phyloP scores from a whole-genome alignment of 2,888 invertebrate genomes.

The Leptogaster cylindrica region DNA sequence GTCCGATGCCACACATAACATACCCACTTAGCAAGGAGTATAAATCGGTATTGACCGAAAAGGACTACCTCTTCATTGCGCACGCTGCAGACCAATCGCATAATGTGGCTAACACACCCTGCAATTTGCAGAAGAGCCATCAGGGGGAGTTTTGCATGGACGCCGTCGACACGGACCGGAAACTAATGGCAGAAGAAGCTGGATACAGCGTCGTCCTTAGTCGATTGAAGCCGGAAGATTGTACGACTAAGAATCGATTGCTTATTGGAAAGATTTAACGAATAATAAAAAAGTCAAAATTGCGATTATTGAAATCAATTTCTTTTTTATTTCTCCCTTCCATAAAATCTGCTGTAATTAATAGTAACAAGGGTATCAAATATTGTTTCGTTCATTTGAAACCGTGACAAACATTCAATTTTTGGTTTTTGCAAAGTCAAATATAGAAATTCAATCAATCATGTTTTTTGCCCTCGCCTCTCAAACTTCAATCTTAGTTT shows the following conservation, averaged over 20 bases:
- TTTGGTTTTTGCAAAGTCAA: too few species aligned
- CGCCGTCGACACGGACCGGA: constrained; percentile 85
- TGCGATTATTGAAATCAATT: too few species aligned
- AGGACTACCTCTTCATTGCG: constrained; percentile 80
- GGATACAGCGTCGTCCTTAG: constrained; percentile 79
- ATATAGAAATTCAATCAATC: too few species aligned
- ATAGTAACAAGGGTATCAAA: too few species aligned
- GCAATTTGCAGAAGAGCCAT: constrained; percentile 60
- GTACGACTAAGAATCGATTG: constrained; percentile 84
- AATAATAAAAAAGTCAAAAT: too few species aligned
- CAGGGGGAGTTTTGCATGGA: constrained; percentile 89
- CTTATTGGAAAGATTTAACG: constrained; percentile 52
- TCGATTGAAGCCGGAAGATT: constrained; percentile 78
- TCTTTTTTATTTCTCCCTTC: too few species aligned
- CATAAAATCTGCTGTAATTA: too few species aligned
- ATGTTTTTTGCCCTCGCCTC: too few species aligned
- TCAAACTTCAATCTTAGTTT: too few species aligned
- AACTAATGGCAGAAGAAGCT: constrained; percentile 73
- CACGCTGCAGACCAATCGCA: constrained; percentile 95
- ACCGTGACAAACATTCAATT: too few species aligned
- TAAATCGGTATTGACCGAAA: constrained; percentile 59
- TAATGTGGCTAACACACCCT: constrained; percentile 62
- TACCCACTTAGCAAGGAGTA: constrained; percentile 83
- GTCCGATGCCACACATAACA: constrained; percentile 76
- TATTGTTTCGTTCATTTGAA: too few species aligned